phyloP scores from a whole-genome alignment of 2,113 vertebrate genomes.

The Myxocyprinus asiaticus region DNA sequence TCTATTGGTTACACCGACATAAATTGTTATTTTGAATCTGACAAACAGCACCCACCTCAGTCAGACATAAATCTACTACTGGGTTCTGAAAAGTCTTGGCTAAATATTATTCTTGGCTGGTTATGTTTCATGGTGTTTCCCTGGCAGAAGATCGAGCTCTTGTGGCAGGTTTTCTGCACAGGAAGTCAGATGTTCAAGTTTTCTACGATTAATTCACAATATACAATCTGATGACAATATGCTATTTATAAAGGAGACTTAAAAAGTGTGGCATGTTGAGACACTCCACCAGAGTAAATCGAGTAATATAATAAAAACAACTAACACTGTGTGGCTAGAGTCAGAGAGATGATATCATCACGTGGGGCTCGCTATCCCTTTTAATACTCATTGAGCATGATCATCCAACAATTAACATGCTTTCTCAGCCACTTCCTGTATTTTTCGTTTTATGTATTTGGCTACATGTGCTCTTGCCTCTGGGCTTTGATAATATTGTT shows the following conservation, averaged over 20 bases:
- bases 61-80: background rate
- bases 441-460: too few species aligned
- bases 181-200: background rate
- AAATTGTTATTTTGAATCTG: background rate
- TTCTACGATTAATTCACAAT: background rate
- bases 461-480: too few species aligned
- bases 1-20: background rate
- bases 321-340: background rate
- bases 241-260: background rate
- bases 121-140: background rate
- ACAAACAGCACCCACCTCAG: background rate
- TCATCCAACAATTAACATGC: too few species aligned
- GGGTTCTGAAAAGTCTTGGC: background rate
- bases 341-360: background rate
- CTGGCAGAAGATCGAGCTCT: background rate
- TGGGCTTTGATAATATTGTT: too few species aligned
- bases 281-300: background rate
- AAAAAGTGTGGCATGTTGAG: background rate
- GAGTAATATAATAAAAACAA: background rate
- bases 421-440: too few species aligned
- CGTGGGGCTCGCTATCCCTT: too few species aligned
- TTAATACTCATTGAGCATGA: too few species aligned
- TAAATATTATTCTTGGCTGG: background rate
- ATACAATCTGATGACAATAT: background rate
- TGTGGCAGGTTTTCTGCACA: constrained; percentile 1